These are phyloP conservation scores for Alloplasta piceator DNA, from an alignment of 2,888 invertebrate species.

Conservation along the genomic window DNA sequence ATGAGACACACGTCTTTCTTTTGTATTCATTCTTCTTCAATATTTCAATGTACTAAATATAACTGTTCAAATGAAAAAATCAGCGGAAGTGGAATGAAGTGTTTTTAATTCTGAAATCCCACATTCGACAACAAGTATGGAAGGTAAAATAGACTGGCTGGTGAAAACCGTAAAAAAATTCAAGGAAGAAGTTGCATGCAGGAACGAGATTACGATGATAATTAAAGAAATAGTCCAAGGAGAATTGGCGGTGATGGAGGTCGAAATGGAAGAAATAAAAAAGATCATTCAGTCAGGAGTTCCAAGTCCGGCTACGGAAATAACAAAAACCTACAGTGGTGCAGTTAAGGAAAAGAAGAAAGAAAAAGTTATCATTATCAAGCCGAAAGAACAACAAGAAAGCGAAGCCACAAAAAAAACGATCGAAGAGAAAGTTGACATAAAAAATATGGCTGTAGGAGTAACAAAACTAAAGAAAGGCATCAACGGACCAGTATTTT, in stretches of 20 bases:
- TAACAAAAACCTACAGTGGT: conserved; percentile 20
- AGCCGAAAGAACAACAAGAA: conserved; percentile 59
- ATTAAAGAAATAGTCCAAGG: background rate
- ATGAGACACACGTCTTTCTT: no score
- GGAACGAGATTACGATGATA: background rate
- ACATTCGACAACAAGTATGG: background rate
- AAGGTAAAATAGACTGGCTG: conserved; percentile 18
- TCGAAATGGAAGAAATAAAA: no score
- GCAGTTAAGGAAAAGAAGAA: conserved; percentile 28
- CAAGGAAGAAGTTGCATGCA: conserved; percentile 10
- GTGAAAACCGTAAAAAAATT: no score
- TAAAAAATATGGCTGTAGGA: conserved; percentile 52
- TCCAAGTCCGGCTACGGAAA: background rate
- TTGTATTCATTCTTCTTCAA: no score
- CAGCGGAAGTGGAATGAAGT: no score
- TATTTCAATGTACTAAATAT: no score
- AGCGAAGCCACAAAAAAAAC: conserved; percentile 56
- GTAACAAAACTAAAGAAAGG: no score
- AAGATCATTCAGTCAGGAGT: conserved; percentile 36
- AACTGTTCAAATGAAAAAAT: no score
- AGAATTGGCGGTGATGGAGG: background rate
- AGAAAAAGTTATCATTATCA: conserved; percentile 41
- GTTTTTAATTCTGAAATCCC: no score
- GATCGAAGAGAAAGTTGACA: conserved; percentile 55
- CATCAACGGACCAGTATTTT: conserved; percentile 30